These are phyloP conservation scores for Zaprionus lineosus DNA, from an alignment of 2,888 invertebrate species.

Conservation along the genomic window DNA sequence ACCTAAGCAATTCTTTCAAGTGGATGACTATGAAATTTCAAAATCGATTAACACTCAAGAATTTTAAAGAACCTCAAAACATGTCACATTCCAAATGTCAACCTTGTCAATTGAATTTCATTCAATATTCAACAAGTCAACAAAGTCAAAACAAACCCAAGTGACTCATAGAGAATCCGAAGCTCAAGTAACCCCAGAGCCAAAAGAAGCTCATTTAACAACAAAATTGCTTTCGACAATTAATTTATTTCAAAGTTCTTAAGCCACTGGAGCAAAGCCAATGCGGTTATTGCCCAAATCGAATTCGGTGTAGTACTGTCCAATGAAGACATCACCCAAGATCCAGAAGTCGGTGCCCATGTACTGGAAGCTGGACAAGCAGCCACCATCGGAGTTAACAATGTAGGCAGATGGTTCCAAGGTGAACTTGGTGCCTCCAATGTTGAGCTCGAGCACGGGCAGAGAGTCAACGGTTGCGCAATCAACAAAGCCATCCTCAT, in stretches of 20 bases:
- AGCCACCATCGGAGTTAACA: conserved; percentile 85
- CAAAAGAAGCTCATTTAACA: no score
- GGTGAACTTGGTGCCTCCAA: conserved; percentile 89
- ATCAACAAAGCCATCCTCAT: conserved; percentile 84
- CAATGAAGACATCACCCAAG: conserved; percentile 97
- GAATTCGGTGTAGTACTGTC: conserved; percentile 96
- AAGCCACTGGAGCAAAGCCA: conserved; percentile 90
- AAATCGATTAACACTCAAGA: no score
- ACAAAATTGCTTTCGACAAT: not conserved
- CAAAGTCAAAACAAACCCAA: not conserved
- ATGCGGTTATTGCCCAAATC: conserved; percentile 92
- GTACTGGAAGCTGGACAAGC: conserved; percentile 94
- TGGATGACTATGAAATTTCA: no score
- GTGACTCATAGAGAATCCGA: no score
- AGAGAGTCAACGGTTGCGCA: conserved; percentile 90
- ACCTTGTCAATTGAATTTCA: not conserved
- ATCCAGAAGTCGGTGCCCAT: conserved; percentile 95
- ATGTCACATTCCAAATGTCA: no score
- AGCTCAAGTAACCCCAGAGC: no score
- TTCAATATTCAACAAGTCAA: not conserved
- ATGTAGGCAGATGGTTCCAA: conserved; percentile 93
- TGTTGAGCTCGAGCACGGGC: conserved; percentile 89
- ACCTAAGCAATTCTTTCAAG: no score
- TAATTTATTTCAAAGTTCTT: conserved; percentile 37
- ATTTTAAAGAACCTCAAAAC: no score